Conservation (phyloP, 1,140 invertebrate genomes). For the Drosophila nigromelanica region DNA sequence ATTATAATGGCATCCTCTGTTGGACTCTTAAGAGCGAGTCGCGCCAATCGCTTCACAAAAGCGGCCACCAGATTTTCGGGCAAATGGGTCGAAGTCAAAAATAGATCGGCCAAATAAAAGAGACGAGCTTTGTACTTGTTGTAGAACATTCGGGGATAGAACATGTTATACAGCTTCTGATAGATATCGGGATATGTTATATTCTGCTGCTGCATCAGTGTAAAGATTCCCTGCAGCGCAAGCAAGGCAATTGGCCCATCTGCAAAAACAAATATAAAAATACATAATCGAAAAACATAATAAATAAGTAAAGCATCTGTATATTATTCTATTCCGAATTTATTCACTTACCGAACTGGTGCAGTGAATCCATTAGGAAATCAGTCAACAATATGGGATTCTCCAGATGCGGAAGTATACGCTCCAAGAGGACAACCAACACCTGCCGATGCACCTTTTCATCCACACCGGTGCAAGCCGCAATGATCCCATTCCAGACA, state of each 20-base stretch:
- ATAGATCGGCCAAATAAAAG: conserved; percentile 94
- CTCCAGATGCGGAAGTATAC: conserved; percentile 91
- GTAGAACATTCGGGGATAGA: conserved; percentile 94
- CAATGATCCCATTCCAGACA: conserved; percentile 89
- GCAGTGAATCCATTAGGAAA: conserved; percentile 95
- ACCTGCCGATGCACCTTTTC: conserved; percentile 90
- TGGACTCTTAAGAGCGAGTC: conserved; percentile 92
- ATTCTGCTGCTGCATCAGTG: conserved; percentile 95
- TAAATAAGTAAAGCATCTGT: not conserved
- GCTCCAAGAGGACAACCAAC: conserved; percentile 92
- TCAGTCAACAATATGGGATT: conserved; percentile 94
- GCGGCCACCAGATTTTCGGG: conserved; percentile 96
- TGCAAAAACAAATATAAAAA: conserved; percentile 70
- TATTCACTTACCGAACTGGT: conserved; percentile 86
- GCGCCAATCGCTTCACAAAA: conserved; percentile 94
- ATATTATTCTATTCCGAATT: not conserved
- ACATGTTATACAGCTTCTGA: conserved; percentile 95
- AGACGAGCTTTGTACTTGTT: conserved; percentile 94
- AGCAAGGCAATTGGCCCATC: conserved; percentile 94
- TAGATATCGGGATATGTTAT: conserved; percentile 98
- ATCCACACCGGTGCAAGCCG: conserved; percentile 86
- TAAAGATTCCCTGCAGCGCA: conserved; percentile 96
- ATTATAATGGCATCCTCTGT: conserved; percentile 92
- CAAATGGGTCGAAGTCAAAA: conserved; percentile 96
- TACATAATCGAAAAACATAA: not conserved